These are phyloP conservation scores for Odontamblyopus rebecca DNA, from an alignment of 2,797 vertebrate genomes.

Conservation along the genomic window DNA sequence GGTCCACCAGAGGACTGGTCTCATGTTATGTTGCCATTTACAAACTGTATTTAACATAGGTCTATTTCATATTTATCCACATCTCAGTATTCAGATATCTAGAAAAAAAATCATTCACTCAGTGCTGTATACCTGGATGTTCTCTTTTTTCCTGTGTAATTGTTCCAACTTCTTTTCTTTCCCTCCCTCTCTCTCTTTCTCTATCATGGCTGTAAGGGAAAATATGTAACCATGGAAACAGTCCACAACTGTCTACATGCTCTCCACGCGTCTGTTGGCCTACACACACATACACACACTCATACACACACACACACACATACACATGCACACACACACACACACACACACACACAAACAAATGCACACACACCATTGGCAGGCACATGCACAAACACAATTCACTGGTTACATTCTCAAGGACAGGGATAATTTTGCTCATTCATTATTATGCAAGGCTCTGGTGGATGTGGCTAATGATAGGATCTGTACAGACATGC, in stretches of 20 bases:
- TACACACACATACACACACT: conserved; percentile 29
- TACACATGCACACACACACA: conserved; percentile 41
- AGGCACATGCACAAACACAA: conserved; percentile 18
- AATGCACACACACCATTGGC: conserved; percentile 54
- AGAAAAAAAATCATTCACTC: neutral
- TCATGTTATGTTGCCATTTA: too few relatives aligned
- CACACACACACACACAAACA: neutral
- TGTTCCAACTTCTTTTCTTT: conserved; percentile 55
- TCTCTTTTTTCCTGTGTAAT: conserved; percentile 48
- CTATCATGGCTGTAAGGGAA: conserved; percentile 66
- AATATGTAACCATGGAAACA: conserved; percentile 82
- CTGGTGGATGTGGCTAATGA: conserved; percentile 20
- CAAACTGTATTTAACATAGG: neutral
- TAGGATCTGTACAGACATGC: conserved; percentile 9
- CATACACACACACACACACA: conserved; percentile 19
- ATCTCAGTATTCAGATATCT: neutral
- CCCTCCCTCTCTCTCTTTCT: conserved; percentile 48
- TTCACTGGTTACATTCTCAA: conserved; percentile 1
- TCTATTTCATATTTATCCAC: neutral
- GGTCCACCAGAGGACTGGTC: too few relatives aligned
- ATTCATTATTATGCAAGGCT: conserved; percentile 64
- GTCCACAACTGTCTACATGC: conserved; percentile 76
- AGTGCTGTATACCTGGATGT: conserved; percentile 52
- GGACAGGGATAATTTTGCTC: conserved; percentile 27
- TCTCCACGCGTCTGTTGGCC: conserved; percentile 66